Percentiles rank a stretch among this genome's conserved stretches.
These are phyloP conservation scores for Bubo scandiacus DNA, from an alignment of 2,113 vertebrate species.

Conservation along the genomic window DNA sequence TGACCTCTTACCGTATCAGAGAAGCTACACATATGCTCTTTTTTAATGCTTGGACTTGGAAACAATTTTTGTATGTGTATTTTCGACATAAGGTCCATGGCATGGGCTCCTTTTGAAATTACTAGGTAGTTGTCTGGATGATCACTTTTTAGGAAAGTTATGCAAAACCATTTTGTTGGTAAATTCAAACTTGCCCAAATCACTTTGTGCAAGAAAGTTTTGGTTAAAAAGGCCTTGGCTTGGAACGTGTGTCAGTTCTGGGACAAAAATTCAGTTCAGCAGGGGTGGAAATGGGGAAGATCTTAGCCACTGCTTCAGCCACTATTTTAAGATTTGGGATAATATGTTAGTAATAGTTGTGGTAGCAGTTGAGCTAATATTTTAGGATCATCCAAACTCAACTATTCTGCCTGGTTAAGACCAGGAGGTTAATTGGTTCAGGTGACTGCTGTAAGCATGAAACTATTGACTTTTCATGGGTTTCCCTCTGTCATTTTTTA, in stretches of 20 bases:
- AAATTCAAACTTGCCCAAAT: background rate
- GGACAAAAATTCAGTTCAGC: background rate
- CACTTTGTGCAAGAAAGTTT: background rate
- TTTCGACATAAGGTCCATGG: background rate
- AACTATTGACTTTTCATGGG: background rate
- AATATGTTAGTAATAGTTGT: background rate
- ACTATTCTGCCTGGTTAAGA: background rate
- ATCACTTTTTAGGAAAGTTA: background rate
- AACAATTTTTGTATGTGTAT: background rate
- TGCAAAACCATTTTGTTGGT: background rate
- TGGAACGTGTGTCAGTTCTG: background rate
- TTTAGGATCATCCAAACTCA: background rate
- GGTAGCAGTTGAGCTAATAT: background rate
- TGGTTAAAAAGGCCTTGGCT: background rate
- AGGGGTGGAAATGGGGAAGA: background rate
- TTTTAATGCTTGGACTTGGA: background rate
- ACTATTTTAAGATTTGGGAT: background rate
- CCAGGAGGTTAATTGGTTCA: background rate
- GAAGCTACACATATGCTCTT: background rate
- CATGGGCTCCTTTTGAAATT: background rate
- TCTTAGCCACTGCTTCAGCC: background rate
- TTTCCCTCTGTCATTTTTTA: background rate
- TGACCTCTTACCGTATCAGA: background rate
- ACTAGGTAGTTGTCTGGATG: background rate
- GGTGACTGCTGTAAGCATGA: background rate